phyloP scores from a whole-genome alignment of 92 coral and sea anemone genomes.

The Blastomussa wellsi region DNA sequence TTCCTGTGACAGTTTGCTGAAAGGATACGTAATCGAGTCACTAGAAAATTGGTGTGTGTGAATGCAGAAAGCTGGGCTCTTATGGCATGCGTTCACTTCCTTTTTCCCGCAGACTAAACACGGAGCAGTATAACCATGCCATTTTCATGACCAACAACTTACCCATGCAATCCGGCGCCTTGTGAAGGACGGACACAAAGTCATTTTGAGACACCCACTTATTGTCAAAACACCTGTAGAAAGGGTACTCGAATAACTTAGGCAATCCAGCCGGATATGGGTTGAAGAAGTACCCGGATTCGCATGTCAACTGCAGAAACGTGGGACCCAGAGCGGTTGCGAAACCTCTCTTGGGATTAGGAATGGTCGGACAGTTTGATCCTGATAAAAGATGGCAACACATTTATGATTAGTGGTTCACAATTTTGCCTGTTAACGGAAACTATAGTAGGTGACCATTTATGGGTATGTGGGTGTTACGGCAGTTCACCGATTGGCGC shows the following conservation, averaged over 20 bases:
- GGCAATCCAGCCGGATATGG: slow-evolving; percentile 66
- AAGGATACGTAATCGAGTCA: too few species aligned
- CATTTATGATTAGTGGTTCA: background rate
- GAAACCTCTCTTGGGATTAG: slow-evolving; percentile 61
- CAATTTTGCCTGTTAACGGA: background rate
- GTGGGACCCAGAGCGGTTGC: background rate
- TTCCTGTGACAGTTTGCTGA: too few species aligned
- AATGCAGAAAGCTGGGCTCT: too few species aligned
- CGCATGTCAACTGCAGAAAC: slow-evolving; percentile 49
- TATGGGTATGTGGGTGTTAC: too few species aligned
- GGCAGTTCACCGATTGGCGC: too few species aligned
- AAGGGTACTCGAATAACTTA: slow-evolving; percentile 11
- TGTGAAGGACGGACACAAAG: slow-evolving; percentile 17
- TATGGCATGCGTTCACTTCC: too few species aligned
- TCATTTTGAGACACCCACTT: slow-evolving; percentile 53
- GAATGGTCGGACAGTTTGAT: slow-evolving; percentile 42
- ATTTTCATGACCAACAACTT: background rate
- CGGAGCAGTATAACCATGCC: background rate
- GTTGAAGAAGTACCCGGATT: slow-evolving; percentile 66
- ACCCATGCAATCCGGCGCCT: slow-evolving; percentile 83
- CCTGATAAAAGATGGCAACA: slow-evolving; percentile 29
- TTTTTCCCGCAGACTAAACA: too few species aligned
- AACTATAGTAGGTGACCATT: too few species aligned
- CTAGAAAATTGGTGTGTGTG: too few species aligned
- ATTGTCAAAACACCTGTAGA: slow-evolving; percentile 50